Percentiles rank a stretch among this genome's conserved stretches.
Conservation (phyloP, 2,113 vertebrate species). For the Balaeniceps rex region DNA sequence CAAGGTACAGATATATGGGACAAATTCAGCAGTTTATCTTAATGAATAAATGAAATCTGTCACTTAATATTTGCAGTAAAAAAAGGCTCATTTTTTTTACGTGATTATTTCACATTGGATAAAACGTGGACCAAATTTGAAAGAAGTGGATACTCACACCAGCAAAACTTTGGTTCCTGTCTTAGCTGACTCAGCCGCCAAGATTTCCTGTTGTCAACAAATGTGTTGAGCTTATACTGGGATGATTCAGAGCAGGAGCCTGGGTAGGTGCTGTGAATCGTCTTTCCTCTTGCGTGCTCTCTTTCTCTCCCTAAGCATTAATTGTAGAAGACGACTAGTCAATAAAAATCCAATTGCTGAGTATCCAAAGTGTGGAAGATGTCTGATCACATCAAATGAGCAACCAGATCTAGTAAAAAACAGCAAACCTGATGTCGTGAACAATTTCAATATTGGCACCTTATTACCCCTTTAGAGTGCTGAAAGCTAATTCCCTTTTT, state of each 20-base stretch:
- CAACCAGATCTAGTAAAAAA: neutral
- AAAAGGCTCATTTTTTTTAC: neutral
- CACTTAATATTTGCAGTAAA: neutral
- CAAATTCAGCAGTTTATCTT: neutral
- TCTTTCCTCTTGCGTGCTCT: neutral
- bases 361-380: neutral
- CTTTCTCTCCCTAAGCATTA: neutral
- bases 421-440: neutral
- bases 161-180: neutral
- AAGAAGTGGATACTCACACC: neutral
- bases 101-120: rapidly evolving
- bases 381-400: neutral
- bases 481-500: neutral
- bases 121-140: neutral
- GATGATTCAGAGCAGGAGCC: neutral
- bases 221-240: neutral
- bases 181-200: neutral
- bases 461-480: neutral
- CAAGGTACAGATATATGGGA: too few species aligned
- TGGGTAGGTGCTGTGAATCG: neutral
- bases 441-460: neutral
- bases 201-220: neutral
- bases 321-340: neutral
- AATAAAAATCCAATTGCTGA: neutral
- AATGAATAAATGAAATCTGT: neutral